Evolutionary conservation across 2,888 invertebrate genomes (phyloP), one percentile per base, ranked within the genome.

Genomic region (Tupiocoris notatus): DNA sequence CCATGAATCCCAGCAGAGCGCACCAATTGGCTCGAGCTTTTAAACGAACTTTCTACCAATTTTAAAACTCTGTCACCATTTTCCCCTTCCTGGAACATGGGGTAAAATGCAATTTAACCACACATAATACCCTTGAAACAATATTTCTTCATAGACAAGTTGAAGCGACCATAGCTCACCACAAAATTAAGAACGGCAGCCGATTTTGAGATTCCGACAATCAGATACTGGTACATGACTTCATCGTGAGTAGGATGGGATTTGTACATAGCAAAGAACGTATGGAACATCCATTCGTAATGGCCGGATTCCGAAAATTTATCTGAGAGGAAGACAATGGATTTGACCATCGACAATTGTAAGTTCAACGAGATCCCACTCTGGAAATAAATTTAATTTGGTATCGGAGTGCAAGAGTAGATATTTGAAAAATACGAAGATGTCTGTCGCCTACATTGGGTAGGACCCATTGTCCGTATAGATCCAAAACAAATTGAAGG

Each of bases 401-500:
- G n/a, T n/a, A n/a, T n/a, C n/a, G n/a, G n/a, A n/a, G n/a, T n/a
- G n/a, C n/a, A n/a, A n/a, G n/a, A n/a, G n/a, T n/a, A n/a, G n/a
- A n/a, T n/a, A n/a, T n/a, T n/a, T n/a, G n/a, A n/a, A n/a, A n/a
- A n/a, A n/a, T n/a, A n/a, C n/a, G n/a, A n/a, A n/a, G n/a, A n/a
- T n/a, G n/a, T n/a, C n/a, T n/a, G n/a, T 12, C 20, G 82, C 83
- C 84, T 81, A 89, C 88, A 81, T 86, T 86, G 12, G 87, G 85
- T 68, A 87, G 85, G 78, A 90, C 84, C 88, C 91, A 89, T 76
- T 95, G 94, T 0, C 92, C 89, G 80, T 94, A 95, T 39, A 97
- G 89, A 84, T 98, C 97, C 83, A 96, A 89, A 18, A 98, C 86
- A 82, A 98, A 91, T 83, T 95, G 95, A 71, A 97, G 85, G 85